Conservation (phyloP, 2,888 invertebrate species). For the Nemapogon koenigi region DNA sequence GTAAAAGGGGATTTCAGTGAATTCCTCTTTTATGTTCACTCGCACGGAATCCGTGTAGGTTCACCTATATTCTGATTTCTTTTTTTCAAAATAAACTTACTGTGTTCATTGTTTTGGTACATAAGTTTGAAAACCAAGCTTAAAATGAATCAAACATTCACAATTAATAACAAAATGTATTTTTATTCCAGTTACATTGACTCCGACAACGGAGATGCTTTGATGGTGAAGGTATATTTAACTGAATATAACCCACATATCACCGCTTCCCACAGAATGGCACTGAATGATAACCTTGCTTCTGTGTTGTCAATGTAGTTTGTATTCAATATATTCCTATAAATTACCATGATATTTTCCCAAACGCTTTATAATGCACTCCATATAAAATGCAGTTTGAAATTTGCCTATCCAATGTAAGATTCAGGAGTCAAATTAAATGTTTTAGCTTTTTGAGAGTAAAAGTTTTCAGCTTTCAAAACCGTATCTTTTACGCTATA, state of each 20-base stretch:
- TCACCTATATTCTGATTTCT: too few relatives aligned
- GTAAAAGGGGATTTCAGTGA: constrained; percentile 9
- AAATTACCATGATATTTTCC: too few relatives aligned
- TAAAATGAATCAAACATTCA: too few relatives aligned
- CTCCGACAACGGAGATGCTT: constrained; percentile 40
- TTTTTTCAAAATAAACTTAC: too few relatives aligned
- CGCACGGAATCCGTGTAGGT: not conserved
- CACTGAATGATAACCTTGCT: constrained; percentile 5
- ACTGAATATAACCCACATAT: constrained; percentile 7
- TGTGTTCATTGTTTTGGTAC: too few relatives aligned
- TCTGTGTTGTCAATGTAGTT: not conserved
- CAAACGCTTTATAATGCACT: too few relatives aligned
- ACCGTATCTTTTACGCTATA: not conserved
- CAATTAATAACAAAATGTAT: constrained; percentile 19
- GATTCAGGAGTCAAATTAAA: too few relatives aligned
- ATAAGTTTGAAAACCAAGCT: too few relatives aligned
- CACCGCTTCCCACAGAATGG: constrained; percentile 11
- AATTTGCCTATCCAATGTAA: too few relatives aligned
- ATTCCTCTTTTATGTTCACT: constrained; percentile 5
- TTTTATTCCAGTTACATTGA: constrained; percentile 34
- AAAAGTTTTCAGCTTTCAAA: too few relatives aligned
- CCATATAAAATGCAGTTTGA: too few relatives aligned
- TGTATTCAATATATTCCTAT: not conserved
- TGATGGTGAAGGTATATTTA: constrained; percentile 51
- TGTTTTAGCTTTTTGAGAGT: too few relatives aligned